Evolutionary conservation across 2,888 invertebrate genomes (phyloP).

Genomic region (Archips crataeganus): DNA sequence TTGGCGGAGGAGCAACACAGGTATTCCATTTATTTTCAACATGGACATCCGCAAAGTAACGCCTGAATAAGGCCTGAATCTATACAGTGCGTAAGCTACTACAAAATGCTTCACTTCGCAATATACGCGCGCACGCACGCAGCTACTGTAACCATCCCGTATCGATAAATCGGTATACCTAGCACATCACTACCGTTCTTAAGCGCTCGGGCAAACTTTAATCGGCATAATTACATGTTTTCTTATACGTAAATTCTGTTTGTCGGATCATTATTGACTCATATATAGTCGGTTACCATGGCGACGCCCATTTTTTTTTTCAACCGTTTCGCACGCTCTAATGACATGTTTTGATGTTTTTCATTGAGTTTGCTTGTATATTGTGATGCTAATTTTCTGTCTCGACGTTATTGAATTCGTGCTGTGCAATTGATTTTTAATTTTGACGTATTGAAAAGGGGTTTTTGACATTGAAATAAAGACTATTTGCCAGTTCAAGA

Average conservation of each 20-base stretch:
- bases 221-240: slow-evolving; percentile 76
- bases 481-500: background rate
- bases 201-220: slow-evolving; percentile 60
- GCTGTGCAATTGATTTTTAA: slow-evolving; percentile 50
- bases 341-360: slow-evolving; percentile 66
- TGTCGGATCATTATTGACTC: slow-evolving; percentile 76
- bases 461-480: background rate
- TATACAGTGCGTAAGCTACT: too few species aligned
- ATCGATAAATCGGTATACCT: background rate
- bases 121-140: background rate
- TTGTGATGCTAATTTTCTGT: slow-evolving; percentile 45
- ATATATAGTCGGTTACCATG: slow-evolving; percentile 73
- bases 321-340: slow-evolving; percentile 63
- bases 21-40: too few species aligned
- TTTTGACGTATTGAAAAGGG: slow-evolving; percentile 48
- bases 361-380: slow-evolving; percentile 42
- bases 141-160: background rate
- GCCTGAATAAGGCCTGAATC: too few species aligned
- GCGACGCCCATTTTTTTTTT: slow-evolving; percentile 70
- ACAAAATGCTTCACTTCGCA: background rate
- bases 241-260: slow-evolving; percentile 73
- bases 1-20: too few species aligned
- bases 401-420: slow-evolving; percentile 33
- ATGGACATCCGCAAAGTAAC: too few species aligned
- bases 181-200: slow-evolving; percentile 39